phyloP scores from a whole-genome alignment of 2,113 vertebrate species.

The Paedocypris sp. region DNA sequence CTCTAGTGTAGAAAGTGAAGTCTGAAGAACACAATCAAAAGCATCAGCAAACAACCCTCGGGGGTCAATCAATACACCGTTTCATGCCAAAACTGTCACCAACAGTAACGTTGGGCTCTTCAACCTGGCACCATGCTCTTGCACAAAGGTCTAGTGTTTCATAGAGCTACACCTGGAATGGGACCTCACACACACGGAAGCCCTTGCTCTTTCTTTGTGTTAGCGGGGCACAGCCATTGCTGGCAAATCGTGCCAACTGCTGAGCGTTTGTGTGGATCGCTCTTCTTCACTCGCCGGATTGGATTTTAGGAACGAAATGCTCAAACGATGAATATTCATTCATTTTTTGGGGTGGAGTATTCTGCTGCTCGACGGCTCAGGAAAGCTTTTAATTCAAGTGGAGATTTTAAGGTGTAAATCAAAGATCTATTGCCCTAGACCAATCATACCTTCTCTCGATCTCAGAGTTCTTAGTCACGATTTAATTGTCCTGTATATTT shows the following conservation, averaged over 20 bases:
- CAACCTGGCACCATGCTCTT: slow-evolving; percentile 7
- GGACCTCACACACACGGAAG: slow-evolving; percentile 12
- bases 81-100: not conserved
- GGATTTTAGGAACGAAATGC: slow-evolving; percentile 51
- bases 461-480: slow-evolving; percentile 19
- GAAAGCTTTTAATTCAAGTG: slow-evolving; percentile 53
- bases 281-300: slow-evolving; percentile 29
- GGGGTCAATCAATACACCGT: not conserved
- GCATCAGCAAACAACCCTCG: slow-evolving; percentile 28
- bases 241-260: slow-evolving; percentile 20
- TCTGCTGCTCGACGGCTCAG: slow-evolving; percentile 58
- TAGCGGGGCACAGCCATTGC: slow-evolving; percentile 28
- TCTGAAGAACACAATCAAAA: slow-evolving; percentile 54
- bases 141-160: slow-evolving; percentile 33
- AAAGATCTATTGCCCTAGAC: not conserved
- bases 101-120: slow-evolving; percentile 6
- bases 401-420: slow-evolving; percentile 52
- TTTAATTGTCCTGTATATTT: slow-evolving; percentile 26
- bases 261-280: slow-evolving; percentile 4
- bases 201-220: slow-evolving; percentile 24
- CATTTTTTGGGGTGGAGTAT: slow-evolving; percentile 37
- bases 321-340: no score
- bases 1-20: slow-evolving; percentile 85
- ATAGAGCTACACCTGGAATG: slow-evolving; percentile 11
- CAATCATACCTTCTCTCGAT: not conserved